Evolutionary conservation across 2,113 vertebrate genomes (phyloP), one percentile per base, ranked within the genome.

Genomic region (Butorides virescens): DNA sequence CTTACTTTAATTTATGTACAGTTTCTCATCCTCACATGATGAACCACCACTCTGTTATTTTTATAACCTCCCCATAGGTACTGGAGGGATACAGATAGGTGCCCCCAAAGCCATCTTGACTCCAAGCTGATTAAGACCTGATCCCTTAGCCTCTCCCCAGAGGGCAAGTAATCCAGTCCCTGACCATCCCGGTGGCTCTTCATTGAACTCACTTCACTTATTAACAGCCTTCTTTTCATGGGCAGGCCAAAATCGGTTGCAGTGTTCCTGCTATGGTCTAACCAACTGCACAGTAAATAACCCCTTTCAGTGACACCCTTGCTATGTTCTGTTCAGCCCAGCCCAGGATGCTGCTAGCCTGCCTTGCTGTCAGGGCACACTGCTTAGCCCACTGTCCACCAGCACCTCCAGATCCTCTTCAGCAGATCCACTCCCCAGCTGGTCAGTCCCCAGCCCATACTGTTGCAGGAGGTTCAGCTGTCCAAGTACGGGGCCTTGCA

Each of bases 361-460:
- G 20, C 23, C 32, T 18, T 37, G 36, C 4, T n/a, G 11, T 29
- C 53, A 80, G n/a, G 53, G 14, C 25, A 53, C n/a, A 7, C 20
- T 37, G 16, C 36, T 83, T 46, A 65, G 6, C 36, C 19, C 25
- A 19, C 49, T 50, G 32, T 12, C 47, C 42, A 36, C 15, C 61
- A 56, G 22, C 11, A 56, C 18, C 42, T 49, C 42, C 55, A 56
- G 32, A 25, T 30, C 20, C 56, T 22, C 4, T 44, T 74, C 63
- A 44, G 14, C 50, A 62, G 20, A 58, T 7, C 23, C 1, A 0
- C 19, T 63, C 29, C n/a, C 13, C 58, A 70, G 7, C 4, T 23
- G 32, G 5, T 13, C 13, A 1, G 1, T 37, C 11, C 21, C 8
- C 32, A 61, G 15, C 3, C 19, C 25, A 11, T 46, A 3, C 4